Conservation (phyloP, 2,113 vertebrate species). For the Melanerpes aurifrons region DNA sequence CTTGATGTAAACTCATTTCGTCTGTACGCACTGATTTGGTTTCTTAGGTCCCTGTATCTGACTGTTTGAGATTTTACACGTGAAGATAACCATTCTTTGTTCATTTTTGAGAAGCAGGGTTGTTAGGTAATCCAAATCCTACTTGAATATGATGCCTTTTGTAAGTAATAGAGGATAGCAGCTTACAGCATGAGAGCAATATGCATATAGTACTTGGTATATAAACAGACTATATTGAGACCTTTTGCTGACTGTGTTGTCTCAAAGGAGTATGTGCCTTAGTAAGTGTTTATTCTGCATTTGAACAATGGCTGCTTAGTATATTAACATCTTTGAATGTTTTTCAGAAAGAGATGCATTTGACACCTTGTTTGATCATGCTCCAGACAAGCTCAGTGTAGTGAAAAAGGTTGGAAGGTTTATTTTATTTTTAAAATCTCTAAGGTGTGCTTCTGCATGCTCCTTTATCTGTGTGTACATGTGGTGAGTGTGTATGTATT, state of each 20-base stretch:
- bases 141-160: neutral
- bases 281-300: neutral
- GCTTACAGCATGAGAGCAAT: neutral
- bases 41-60: neutral
- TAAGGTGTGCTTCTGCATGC: neutral
- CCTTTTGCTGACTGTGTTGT: neutral
- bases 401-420: conserved; percentile 92
- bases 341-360: conserved; percentile 94
- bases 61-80: neutral
- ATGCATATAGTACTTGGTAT: neutral
- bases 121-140: neutral
- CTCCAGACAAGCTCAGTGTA: conserved; percentile 96
- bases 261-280: neutral
- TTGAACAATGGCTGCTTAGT: neutral
- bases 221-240: neutral
- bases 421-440: neutral
- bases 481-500: neutral
- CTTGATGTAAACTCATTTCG: neutral
- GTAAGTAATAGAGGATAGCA: neutral
- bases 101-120: neutral
- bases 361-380: conserved; percentile 96
- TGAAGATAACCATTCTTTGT: neutral
- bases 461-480: neutral
- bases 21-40: neutral
- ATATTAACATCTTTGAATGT: conserved; percentile 24